Evolutionary conservation across 92 coral and sea anemone genomes (phyloP), one percentile per base, ranked within the genome.

Genomic region (Scolanthus callimorphus): DNA sequence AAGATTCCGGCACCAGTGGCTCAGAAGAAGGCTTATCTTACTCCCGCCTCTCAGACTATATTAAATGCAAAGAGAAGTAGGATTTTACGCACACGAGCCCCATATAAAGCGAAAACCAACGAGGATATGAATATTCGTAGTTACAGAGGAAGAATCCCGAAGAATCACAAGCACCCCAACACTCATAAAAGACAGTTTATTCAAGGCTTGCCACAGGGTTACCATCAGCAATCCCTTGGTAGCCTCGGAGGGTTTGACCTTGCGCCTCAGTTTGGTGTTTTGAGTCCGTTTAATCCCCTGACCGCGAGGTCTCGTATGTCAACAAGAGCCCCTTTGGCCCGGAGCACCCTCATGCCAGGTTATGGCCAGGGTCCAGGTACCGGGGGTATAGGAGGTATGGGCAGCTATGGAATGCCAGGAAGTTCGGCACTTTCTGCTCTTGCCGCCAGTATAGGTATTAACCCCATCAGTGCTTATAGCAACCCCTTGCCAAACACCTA

Each of bases 61-160:
- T 15, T 34, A 34, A 34, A 34, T 15, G 41, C 41, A 6, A 34
- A 34, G 41, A 34, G 41, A 34, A n/a, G n/a, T n/a, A n/a, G n/a
- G n/a, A n/a, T n/a, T n/a, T n/a, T n/a, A n/a, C n/a, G n/a, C n/a
- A n/a, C n/a, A n/a, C n/a, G n/a, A n/a, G n/a, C n/a, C n/a, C n/a
- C n/a, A n/a, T n/a, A n/a, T n/a, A n/a, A n/a, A n/a, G n/a, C n/a
- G n/a, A n/a, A n/a, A n/a, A n/a, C n/a, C n/a, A n/a, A n/a, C n/a
- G n/a, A n/a, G n/a, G n/a, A n/a, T n/a, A n/a, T n/a, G n/a, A n/a
- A n/a, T n/a, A n/a, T 19, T 28, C 63, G 96, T 48, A 69, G 64
- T 27, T 85, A 83, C 55, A 88, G 83, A 64, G 83, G 90, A 13
- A 76, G 70, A 12, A 88, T 88, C 25, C 96, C 90, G 0, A 76